Evolutionary conservation across 2,797 vertebrate species (phyloP).

Genomic region (Jordanella pulchra): DNA sequence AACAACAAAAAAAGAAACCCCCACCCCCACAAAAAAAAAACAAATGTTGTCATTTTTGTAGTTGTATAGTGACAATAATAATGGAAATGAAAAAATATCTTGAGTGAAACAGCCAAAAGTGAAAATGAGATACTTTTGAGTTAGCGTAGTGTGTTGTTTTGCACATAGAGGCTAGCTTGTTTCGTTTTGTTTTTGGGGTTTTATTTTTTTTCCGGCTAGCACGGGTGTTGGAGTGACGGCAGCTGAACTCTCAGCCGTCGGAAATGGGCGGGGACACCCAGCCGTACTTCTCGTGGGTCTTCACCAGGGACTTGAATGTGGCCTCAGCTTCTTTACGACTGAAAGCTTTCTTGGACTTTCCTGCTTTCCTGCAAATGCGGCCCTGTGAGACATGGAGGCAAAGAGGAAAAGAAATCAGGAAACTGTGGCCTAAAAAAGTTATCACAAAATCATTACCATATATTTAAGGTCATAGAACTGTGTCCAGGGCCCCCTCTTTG

Average conservation of each 20-base stretch:
- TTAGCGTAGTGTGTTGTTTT: constrained; percentile 73
- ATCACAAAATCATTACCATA: not conserved
- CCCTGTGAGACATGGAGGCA: constrained; percentile 78
- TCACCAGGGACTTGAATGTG: constrained; percentile 99
- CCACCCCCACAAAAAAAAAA: not conserved
- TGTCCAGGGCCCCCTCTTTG: no score
- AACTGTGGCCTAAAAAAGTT: not conserved
- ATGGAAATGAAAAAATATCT: not conserved
- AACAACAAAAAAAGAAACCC: not conserved
- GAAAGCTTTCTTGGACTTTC: constrained; percentile 99
- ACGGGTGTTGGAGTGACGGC: constrained; percentile 14
- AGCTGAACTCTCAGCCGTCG: constrained; percentile 87
- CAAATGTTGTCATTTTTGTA: not conserved
- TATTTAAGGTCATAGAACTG: no score
- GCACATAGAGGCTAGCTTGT: constrained; percentile 61
- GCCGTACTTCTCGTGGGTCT: constrained; percentile 99
- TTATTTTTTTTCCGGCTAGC: constrained; percentile 48
- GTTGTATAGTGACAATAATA: constrained; percentile 28
- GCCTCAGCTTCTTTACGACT: constrained; percentile 99
- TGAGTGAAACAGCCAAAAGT: constrained; percentile 40
- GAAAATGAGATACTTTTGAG: constrained; percentile 60
- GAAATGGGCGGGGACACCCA: constrained; percentile 98
- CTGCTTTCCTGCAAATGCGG: constrained; percentile 98
- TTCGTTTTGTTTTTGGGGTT: not conserved
- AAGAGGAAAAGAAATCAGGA: constrained; percentile 12